Base-by-base conservation (phyloP, 2,888 invertebrate genomes). In the Acholoe squamosa region DNA sequence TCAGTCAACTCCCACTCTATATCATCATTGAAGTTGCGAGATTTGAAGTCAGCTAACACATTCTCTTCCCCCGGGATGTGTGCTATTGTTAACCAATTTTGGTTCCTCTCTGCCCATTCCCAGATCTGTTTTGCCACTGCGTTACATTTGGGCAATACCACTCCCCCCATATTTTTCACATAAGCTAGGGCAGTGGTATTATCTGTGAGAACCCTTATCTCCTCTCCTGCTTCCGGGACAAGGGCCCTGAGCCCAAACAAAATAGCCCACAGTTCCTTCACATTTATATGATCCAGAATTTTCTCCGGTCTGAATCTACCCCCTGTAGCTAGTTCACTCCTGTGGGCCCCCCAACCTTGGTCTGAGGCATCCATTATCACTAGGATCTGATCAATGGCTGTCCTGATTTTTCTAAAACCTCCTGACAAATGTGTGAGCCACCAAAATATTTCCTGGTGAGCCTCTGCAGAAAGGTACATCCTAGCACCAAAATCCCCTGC, bases 11-110 rank as follows among this genome's bases (percentile, higher is more conserved):
- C n/a, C 86, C 86, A 86, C 52, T 86, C 86, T n/a, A 54, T 10
- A 51, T 54, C 25, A 43, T 86, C 86, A 14, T 10, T 25, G 54
- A 86, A 86, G 10, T 86, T 51, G 25, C 86, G 19, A 10, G 86
- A 86, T 10, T 7, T 5, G n/a, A 10, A 14, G 43, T 86, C 86
- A 5, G 86, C 52, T 14, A 33, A 5, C 19, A 52, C 25, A 25
- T 86, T 86, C 14, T 5, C 19, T 86, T 25, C 25, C 28, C 86
- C 86, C 25, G 86, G 86, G 54, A 86, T 86, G 25, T 86, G 86
- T 86, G 86, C 7, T 12, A 43, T 28, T 10, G 54, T 25, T 25
- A 86, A 16, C 86, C 86, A 86, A 86, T 16, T 52, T 16, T 86
- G 10, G 12, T 12, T 34, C 16, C 12, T 34, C 25, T 86, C 52